These are phyloP conservation scores for Ranitomeya imitator DNA, from an alignment of 2,113 vertebrate species.

Conservation along the genomic window DNA sequence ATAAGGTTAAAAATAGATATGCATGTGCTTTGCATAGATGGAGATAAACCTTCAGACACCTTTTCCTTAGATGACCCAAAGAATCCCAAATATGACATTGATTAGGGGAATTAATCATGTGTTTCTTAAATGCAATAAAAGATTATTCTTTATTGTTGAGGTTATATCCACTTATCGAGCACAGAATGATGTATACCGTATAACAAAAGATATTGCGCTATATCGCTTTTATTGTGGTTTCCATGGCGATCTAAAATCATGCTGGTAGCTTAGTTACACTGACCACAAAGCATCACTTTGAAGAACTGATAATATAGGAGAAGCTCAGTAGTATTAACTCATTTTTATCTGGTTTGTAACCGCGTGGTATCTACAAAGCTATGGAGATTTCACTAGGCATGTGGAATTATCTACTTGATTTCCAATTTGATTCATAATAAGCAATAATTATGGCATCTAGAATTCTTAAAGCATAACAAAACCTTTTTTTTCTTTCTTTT, in stretches of 20 bases:
- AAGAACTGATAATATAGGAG: slow-evolving; percentile 16
- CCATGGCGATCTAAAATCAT: slow-evolving; percentile 32
- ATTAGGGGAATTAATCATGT: neutral
- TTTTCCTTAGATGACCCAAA: neutral
- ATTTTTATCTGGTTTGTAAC: neutral
- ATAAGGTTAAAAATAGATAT: too few species aligned
- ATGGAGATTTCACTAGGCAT: neutral
- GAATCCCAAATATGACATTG: neutral
- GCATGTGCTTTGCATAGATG: too few species aligned
- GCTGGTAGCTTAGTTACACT: slow-evolving; percentile 46
- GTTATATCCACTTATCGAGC: neutral
- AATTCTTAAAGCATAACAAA: too few species aligned
- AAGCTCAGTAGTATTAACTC: slow-evolving; percentile 28
- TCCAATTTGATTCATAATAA: neutral
- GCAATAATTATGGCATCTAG: neutral
- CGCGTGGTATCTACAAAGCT: neutral
- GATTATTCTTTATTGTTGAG: neutral
- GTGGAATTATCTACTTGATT: neutral
- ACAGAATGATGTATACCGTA: neutral
- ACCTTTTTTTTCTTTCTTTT: too few species aligned
- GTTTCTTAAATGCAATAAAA: neutral
- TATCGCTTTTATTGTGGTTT: slow-evolving; percentile 27
- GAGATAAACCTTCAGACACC: too few species aligned
- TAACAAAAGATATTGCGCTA: neutral
- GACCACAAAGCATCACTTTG: slow-evolving; percentile 24